These are phyloP conservation scores for Malurus leucopterus DNA, from an alignment of 2,797 vertebrate genomes.

Conservation along the genomic window DNA sequence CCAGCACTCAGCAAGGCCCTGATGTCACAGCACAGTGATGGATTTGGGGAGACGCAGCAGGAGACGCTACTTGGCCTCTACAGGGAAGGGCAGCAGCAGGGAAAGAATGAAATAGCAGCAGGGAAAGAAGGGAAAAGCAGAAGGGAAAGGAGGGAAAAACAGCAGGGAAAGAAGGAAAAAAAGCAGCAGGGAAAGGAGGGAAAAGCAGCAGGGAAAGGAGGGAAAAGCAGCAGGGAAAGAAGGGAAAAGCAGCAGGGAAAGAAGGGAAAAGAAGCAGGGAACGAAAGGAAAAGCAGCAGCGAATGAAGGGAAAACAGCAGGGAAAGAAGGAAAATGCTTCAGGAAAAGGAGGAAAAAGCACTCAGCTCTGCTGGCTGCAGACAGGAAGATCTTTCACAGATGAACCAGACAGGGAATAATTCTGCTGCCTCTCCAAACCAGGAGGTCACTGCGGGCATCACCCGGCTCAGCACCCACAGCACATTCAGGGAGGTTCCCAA, in stretches of 20 bases:
- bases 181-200: not conserved
- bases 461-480: not conserved
- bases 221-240: not conserved
- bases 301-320: not conserved
- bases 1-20: not conserved
- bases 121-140: not conserved
- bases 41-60: not conserved
- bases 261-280: not conserved
- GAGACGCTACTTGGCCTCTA: not conserved
- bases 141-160: not conserved
- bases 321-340: not conserved
- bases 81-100: not conserved
- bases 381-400: not conserved
- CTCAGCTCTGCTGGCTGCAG: not conserved
- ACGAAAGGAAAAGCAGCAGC: not conserved
- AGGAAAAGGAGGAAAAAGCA: not conserved
- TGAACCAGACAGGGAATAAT: not conserved
- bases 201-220: not conserved
- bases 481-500: accelerated
- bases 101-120: not conserved
- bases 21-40: accelerated
- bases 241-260: not conserved
- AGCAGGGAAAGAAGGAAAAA: not conserved
- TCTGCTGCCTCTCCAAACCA: not conserved
- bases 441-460: not conserved